Percentiles rank a stretch among this genome's conserved stretches.
Evolutionary conservation across 1,140 invertebrate species (phyloP).

Genomic region (Pachypeltis micranthus): DNA sequence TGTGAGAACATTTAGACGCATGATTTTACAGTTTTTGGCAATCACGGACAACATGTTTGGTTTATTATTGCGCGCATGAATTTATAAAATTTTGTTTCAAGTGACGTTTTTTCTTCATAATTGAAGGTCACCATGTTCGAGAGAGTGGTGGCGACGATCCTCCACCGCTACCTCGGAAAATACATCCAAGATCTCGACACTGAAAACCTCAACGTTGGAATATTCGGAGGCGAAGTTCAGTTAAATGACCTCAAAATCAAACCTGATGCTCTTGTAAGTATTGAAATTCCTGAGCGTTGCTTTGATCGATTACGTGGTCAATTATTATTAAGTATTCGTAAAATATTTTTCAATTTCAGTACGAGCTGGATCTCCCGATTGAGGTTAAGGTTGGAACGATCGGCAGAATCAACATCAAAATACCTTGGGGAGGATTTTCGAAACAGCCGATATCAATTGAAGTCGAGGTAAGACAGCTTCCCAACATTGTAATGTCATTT

Average conservation of each 20-base stretch:
- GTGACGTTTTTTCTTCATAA: too few relatives aligned
- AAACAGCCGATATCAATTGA: slow-evolving; percentile 52
- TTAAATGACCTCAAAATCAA: slow-evolving; percentile 63
- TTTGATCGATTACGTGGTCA: too few relatives aligned
- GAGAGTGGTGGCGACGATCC: slow-evolving; percentile 58
- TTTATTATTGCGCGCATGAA: neutral
- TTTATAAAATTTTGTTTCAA: neutral
- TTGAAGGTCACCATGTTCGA: slow-evolving; percentile 54
- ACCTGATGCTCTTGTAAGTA: slow-evolving; percentile 64
- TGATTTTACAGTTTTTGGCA: neutral
- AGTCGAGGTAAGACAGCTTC: slow-evolving; percentile 44
- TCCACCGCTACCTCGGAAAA: slow-evolving; percentile 66
- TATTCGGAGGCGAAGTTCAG: slow-evolving; percentile 67
- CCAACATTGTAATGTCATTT: neutral
- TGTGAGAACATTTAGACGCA: neutral
- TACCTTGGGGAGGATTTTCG: slow-evolving; percentile 65
- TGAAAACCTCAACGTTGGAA: slow-evolving; percentile 68
- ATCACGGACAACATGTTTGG: neutral
- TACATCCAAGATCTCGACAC: slow-evolving; percentile 72
- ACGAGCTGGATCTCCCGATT: slow-evolving; percentile 64
- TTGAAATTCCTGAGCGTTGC: neutral
- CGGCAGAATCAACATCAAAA: slow-evolving; percentile 59
- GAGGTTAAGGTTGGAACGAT: slow-evolving; percentile 68
- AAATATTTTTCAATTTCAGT: slow-evolving; percentile 43
- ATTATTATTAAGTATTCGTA: neutral